These are phyloP conservation scores for Caenorhabditis drosophilae DNA, from an alignment of 2,888 invertebrate genomes.

Conservation along the genomic window DNA sequence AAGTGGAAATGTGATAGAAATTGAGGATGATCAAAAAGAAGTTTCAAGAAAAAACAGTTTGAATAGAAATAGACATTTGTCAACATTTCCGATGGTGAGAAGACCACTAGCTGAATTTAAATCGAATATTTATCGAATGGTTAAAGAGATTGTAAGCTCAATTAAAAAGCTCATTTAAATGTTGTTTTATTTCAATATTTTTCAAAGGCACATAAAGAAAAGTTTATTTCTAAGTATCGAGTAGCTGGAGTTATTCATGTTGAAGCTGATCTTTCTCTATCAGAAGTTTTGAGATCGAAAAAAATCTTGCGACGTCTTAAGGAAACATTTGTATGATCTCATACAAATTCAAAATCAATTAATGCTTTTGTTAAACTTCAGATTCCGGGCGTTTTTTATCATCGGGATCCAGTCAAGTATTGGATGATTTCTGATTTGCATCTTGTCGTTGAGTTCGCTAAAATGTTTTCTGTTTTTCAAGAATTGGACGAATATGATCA, in stretches of 20 bases:
- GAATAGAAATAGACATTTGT: constrained; percentile 6
- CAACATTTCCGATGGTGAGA: too few relatives aligned
- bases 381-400: constrained; percentile 19
- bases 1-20: constrained; percentile 9
- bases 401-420: constrained; percentile 35
- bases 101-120: too few relatives aligned
- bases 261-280: constrained; percentile 22
- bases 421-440: constrained; percentile 55
- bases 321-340: constrained; percentile 5
- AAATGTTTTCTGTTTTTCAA: constrained; percentile 44
- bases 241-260: constrained; percentile 14
- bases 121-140: constrained; percentile 28
- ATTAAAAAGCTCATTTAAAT: not conserved
- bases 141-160: constrained; percentile 31
- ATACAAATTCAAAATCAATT: too few relatives aligned
- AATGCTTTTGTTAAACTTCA: too few relatives aligned
- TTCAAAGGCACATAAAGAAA: constrained; percentile 35
- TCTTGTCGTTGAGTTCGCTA: constrained; percentile 51
- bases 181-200: constrained; percentile 18
- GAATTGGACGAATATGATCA: constrained; percentile 36
- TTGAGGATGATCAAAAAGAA: constrained; percentile 6
- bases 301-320: too few relatives aligned
- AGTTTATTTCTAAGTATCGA: constrained; percentile 18
- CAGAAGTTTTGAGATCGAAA: constrained; percentile 14
- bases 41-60: too few relatives aligned